Evolutionary conservation across 2,797 vertebrate species (phyloP).

Genomic region (Darevskia mixta): DNA sequence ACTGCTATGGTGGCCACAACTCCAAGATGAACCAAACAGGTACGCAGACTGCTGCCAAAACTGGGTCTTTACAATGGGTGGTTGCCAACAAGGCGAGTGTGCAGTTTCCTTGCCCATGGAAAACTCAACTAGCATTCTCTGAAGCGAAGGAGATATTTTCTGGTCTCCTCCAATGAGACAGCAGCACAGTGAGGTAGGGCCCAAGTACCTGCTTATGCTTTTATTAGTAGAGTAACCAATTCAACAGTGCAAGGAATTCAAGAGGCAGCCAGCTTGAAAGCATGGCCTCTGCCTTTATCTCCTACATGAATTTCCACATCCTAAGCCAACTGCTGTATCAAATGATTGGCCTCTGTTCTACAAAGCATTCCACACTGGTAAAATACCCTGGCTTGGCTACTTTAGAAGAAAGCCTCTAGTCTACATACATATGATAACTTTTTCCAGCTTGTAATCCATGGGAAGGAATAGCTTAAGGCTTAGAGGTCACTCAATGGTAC

Average conservation of each 20-base stretch:
- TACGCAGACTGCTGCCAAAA: background rate
- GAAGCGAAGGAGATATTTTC: background rate
- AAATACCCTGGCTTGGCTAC: background rate
- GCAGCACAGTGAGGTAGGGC: background rate
- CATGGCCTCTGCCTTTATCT: background rate
- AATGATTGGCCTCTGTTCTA: background rate
- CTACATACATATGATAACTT: background rate
- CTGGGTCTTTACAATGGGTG: background rate
- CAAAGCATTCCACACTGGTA: background rate
- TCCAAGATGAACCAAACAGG: background rate
- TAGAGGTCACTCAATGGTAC: background rate
- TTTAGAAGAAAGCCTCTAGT: background rate
- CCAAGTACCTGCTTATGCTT: background rate
- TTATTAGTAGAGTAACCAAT: background rate
- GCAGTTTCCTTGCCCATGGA: background rate
- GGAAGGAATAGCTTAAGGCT: constrained; percentile 12
- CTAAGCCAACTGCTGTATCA: background rate
- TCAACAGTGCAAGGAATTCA: background rate
- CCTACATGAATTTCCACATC: too few relatives aligned
- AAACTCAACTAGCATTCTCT: background rate
- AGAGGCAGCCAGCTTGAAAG: background rate
- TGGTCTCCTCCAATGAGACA: background rate
- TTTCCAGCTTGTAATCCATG: background rate
- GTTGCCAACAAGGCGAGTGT: background rate
- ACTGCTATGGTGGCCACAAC: background rate